Percentiles rank a stretch among this genome's conserved stretches.
Conservation (phyloP, 2,888 invertebrate genomes). For the Congeria kusceri region DNA sequence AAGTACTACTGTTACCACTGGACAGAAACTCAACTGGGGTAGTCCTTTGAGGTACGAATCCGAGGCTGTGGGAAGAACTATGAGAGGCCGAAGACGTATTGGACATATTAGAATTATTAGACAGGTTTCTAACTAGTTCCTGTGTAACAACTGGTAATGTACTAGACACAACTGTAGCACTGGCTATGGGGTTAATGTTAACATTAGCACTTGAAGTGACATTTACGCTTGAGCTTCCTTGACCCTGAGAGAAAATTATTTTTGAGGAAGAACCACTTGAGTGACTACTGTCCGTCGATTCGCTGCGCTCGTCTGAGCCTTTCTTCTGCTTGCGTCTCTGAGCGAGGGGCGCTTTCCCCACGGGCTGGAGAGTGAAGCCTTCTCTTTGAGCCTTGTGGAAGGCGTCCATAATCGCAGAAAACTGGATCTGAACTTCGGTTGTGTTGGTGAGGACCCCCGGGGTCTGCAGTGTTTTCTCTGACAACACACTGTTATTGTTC, state of each 20-base stretch:
- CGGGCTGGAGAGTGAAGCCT: constrained; percentile 91
- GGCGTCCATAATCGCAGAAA: constrained; percentile 89
- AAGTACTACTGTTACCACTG: constrained; percentile 44
- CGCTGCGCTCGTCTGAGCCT: constrained; percentile 79
- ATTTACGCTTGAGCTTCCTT: constrained; percentile 10
- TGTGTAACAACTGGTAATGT: constrained; percentile 11
- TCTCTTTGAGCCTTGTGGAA: constrained; percentile 90
- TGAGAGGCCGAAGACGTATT: constrained; percentile 74
- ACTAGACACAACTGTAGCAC: neutral
- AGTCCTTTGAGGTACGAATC: constrained; percentile 74
- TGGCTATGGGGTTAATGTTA: neutral
- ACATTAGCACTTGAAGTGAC: constrained; percentile 4
- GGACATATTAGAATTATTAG: constrained; percentile 68
- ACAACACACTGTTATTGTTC: constrained; percentile 82
- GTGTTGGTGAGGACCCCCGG: constrained; percentile 87
- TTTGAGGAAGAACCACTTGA: constrained; percentile 70
- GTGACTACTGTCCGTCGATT: constrained; percentile 80
- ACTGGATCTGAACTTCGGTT: constrained; percentile 87
- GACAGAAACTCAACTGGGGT: constrained; percentile 50
- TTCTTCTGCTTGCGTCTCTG: constrained; percentile 87
- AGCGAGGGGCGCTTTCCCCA: constrained; percentile 90
- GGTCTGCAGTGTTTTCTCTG: constrained; percentile 88
- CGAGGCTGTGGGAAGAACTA: constrained; percentile 76
- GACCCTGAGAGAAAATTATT: constrained; percentile 29
- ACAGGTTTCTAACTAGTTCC: constrained; percentile 73